phyloP scores from a whole-genome alignment of 2,888 invertebrate species.

The Lasioglossum morio region DNA sequence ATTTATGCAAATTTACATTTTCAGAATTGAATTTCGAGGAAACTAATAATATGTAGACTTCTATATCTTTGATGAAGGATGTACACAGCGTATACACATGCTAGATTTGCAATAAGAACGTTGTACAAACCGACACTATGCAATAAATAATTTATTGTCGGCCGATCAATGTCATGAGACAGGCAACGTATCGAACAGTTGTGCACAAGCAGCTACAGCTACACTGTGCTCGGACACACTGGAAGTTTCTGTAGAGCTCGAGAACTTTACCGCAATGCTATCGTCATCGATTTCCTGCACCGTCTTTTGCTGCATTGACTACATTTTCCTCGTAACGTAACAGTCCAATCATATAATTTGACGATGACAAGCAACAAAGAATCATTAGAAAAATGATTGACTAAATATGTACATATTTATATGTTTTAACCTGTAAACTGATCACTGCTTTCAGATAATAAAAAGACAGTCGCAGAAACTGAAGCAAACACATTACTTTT shows the following conservation, averaged over 20 bases:
- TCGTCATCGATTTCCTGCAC: constrained; percentile 46
- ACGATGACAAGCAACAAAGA: background rate
- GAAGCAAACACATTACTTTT: background rate
- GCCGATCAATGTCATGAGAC: background rate
- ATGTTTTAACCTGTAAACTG: background rate
- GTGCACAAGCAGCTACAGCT: background rate
- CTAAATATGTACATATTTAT: background rate
- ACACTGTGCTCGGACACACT: constrained; percentile 6
- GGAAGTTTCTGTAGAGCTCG: constrained; percentile 36
- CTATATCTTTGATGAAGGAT: background rate
- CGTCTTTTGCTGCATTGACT: constrained; percentile 40
- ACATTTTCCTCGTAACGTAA: background rate
- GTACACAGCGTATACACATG: background rate
- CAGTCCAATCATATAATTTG: constrained; percentile 3
- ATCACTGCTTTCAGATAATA: background rate
- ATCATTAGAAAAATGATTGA: background rate
- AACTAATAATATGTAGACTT: background rate
- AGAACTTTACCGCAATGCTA: constrained; percentile 44
- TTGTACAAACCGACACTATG: background rate
- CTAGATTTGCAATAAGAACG: background rate
- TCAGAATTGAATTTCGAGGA: background rate
- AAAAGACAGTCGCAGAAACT: background rate
- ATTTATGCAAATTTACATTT: background rate
- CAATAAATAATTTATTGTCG: constrained; percentile 13
- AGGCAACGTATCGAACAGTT: constrained; percentile 34